Conservation (phyloP, 1,140 invertebrate species). For the Achroia grisella region DNA sequence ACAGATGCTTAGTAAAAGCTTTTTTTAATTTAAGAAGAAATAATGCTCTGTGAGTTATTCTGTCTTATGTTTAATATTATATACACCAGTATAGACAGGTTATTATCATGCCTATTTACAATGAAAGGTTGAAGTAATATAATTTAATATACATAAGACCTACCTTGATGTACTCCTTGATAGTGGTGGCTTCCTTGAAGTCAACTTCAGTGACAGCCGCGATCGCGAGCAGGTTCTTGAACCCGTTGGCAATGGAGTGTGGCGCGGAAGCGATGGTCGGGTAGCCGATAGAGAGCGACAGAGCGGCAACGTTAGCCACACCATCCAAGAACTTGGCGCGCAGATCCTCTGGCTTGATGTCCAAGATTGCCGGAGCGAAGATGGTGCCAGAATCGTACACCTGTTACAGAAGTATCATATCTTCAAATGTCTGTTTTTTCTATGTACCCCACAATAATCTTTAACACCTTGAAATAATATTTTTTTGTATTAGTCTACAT, state of each 20-base stretch:
- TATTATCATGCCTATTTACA: too few species aligned
- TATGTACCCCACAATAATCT: too few species aligned
- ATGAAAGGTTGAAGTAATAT: background rate
- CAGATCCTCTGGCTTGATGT: slow-evolving; percentile 98
- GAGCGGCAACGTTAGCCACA: slow-evolving; percentile 94
- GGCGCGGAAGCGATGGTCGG: slow-evolving; percentile 97
- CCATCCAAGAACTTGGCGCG: slow-evolving; percentile 92
- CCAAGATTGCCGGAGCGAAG: slow-evolving; percentile 96
- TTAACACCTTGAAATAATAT: too few species aligned
- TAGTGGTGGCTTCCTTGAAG: slow-evolving; percentile 94
- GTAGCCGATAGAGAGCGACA: slow-evolving; percentile 95
- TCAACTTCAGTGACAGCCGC: slow-evolving; percentile 96
- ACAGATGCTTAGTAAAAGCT: too few species aligned
- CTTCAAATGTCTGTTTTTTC: background rate
- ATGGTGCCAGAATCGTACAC: slow-evolving; percentile 99
- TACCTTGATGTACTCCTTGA: slow-evolving; percentile 93
- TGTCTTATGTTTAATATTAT: too few species aligned
- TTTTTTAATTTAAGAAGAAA: too few species aligned
- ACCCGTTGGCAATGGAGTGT: slow-evolving; percentile 97
- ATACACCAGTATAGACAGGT: too few species aligned
- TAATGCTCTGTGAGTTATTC: too few species aligned
- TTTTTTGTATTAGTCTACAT: too few species aligned
- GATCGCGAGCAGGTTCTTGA: slow-evolving; percentile 98
- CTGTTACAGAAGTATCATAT: slow-evolving; percentile 18
- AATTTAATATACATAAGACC: background rate